These are phyloP conservation scores for Chaunax sp. DNA, from an alignment of 2,797 vertebrate species.

Conservation along the genomic window DNA sequence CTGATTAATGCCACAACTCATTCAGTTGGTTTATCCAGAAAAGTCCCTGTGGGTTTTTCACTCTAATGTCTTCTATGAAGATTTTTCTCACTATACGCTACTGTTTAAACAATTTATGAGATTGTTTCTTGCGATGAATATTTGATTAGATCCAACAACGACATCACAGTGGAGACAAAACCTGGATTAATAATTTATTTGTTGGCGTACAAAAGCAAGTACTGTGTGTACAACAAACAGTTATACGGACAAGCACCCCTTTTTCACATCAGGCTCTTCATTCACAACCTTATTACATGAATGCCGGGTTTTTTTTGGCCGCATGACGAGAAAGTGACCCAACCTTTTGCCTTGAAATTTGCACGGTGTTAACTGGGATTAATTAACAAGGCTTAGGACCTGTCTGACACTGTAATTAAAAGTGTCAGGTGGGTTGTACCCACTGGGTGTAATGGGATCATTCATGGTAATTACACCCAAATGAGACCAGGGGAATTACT, in stretches of 20 bases:
- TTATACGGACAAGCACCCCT: constrained; percentile 3
- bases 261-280: constrained; percentile 1
- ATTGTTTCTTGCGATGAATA: constrained; percentile 56
- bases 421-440: constrained; percentile 42
- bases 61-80: constrained; percentile 21
- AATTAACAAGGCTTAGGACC: constrained; percentile 40
- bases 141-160: constrained; percentile 63
- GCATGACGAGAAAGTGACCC: constrained; percentile 25
- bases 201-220: constrained; percentile 41
- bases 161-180: constrained; percentile 55
- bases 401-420: constrained; percentile 46
- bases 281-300: neutral
- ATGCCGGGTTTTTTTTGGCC: constrained; percentile 16
- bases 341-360: constrained; percentile 37
- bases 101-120: constrained; percentile 70
- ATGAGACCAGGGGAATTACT: constrained; percentile 1
- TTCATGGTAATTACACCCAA: constrained; percentile 42
- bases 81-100: constrained; percentile 26
- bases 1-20: constrained; percentile 28
- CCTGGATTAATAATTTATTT: constrained; percentile 62
- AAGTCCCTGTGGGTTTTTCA: constrained; percentile 26
- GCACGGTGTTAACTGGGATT: constrained; percentile 43
- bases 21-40: constrained; percentile 45
- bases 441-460: constrained; percentile 50
- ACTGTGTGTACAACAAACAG: neutral